Percentiles rank a stretch among this genome's conserved stretches.
Conservation (phyloP, 2,888 invertebrate genomes). For the Pandemis corylana region DNA sequence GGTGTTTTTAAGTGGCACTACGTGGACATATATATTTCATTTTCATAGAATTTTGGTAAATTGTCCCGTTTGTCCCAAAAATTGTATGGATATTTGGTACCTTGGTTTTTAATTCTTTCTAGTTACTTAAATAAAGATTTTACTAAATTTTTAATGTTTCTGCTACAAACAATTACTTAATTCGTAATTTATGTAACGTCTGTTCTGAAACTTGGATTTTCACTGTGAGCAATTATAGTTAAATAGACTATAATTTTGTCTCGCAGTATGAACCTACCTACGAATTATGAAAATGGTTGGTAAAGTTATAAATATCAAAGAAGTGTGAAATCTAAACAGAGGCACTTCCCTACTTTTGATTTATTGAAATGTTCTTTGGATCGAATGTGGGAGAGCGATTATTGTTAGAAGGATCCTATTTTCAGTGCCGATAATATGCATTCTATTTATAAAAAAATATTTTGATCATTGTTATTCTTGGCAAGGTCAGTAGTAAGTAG, state of each 20-base stretch:
- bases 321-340: constrained; percentile 1
- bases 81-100: no score
- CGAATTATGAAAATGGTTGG: background rate
- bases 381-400: constrained; percentile 71
- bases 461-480: constrained; percentile 23
- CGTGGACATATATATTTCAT: no score
- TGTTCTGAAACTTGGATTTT: background rate
- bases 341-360: constrained; percentile 54
- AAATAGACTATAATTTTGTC: background rate
- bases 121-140: no score
- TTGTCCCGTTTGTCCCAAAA: no score
- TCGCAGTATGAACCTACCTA: background rate
- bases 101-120: no score
- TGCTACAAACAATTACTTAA: background rate
- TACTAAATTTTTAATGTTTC: no score
- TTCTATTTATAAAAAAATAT: constrained; percentile 30
- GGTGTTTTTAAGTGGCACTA: no score
- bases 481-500: constrained; percentile 5
- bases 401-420: constrained; percentile 70
- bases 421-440: constrained; percentile 59
- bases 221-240: background rate
- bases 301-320: background rate
- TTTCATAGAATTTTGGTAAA: no score
- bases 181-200: background rate
- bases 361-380: constrained; percentile 70